Percentiles rank a stretch among this genome's conserved stretches.
Conservation (phyloP, 2,797 vertebrate species). For the Cottoperca gobio region DNA sequence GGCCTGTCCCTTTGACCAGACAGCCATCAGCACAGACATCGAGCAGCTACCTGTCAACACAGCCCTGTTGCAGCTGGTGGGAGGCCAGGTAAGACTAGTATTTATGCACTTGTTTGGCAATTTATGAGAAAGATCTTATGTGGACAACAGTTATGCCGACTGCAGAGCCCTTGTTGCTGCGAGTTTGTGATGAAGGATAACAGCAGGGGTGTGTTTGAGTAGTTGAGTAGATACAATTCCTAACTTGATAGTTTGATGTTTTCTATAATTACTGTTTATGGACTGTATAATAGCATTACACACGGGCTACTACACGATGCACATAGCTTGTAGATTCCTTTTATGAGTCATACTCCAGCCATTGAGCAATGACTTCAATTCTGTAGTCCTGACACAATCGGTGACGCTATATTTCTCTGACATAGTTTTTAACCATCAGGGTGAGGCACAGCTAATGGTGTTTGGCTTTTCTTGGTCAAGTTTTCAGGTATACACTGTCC, state of each 20-base stretch:
- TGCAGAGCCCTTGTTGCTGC: background rate
- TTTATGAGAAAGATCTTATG: background rate
- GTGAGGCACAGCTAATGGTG: conserved; percentile 46
- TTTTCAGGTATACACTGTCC: conserved; percentile 31
- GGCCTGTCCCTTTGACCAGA: conserved; percentile 99
- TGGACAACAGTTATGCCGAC: background rate
- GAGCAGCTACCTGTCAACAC: conserved; percentile 99
- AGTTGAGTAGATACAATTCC: background rate
- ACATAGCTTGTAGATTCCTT: conserved; percentile 36
- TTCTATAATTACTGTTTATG: conserved; percentile 16
- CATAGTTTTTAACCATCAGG: conserved; percentile 40
- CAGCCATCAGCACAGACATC: conserved; percentile 98
- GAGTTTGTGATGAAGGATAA: background rate
- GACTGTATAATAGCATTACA: background rate
- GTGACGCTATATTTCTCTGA: conserved; percentile 18
- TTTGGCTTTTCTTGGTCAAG: conserved; percentile 39
- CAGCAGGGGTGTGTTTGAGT: background rate
- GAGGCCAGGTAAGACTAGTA: conserved; percentile 91
- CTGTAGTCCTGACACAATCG: conserved; percentile 20
- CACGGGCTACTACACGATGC: conserved; percentile 12
- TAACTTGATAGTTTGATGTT: background rate
- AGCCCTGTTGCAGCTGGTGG: conserved; percentile 96
- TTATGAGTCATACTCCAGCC: conserved; percentile 53
- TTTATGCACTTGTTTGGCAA: background rate
- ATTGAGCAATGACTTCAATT: conserved; percentile 50